Base-by-base conservation (phyloP, 2,888 invertebrate genomes). In the Rhogogaster chlorosoma region DNA sequence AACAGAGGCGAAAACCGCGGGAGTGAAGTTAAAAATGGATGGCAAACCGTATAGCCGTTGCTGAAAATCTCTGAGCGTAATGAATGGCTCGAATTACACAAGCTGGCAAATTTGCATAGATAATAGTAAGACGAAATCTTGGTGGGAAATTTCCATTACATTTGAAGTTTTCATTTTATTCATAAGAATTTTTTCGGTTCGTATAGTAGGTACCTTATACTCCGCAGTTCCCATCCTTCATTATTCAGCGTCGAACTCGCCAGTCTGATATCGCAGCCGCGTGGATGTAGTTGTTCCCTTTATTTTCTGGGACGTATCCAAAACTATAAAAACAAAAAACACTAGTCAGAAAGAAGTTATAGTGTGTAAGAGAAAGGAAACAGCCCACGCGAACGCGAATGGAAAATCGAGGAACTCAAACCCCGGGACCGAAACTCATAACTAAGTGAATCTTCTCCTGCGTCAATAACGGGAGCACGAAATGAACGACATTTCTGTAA, bases 161-260 rank as follows among this genome's bases (percentile, higher is more conserved):
- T 67, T 67, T 26, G 29, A 29, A 67, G 67, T 26, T 67, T 67
- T 29, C 15, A 67, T 67, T 67, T 67, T 29, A 67, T 67, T 67
- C 67, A 18, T 67, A 67, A 32, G 29, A 67, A 15, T 67, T 15
- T 67, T 32, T 67, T 67, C 57, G 57, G 29, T 32, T 32, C 0
- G 53, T 53, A 7, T 5, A 5, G 12, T 18, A 49, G 0, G 10
- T 61, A 29, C 22, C 26, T 61, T 61, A 67, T 15, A 67, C 29
- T 32, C 67, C 67, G 32, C 67, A 32, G 26, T 67, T 67, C 29
- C 15, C 15, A 26, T 26, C 5, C 32, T 67, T 32, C 18, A 32
- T 67, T 67, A 32, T 67, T 67, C 67, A 32, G 12, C 32, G 32
- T 61, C 61, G 26, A 26, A 10, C 26, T 61, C 61, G 26, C 12